These are phyloP conservation scores for Chauna torquata DNA, from an alignment of 2,113 vertebrate genomes.

Conservation along the genomic window DNA sequence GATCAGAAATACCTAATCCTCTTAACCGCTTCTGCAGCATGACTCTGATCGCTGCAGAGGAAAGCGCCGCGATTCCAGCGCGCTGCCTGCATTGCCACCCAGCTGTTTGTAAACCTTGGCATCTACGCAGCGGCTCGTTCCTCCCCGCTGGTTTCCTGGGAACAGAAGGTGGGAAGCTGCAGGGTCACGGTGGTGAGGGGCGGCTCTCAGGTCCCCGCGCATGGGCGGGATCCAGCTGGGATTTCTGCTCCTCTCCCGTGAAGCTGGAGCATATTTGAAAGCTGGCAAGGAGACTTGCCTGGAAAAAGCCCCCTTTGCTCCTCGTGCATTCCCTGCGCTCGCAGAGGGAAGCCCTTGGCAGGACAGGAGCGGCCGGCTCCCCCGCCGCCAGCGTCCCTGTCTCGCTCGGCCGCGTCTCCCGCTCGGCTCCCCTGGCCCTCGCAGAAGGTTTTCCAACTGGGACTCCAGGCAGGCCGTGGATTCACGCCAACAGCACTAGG, in stretches of 20 bases:
- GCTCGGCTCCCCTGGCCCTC: not conserved
- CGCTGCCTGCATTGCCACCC: not conserved
- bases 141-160: not conserved
- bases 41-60: not conserved
- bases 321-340: not conserved
- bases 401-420: not conserved
- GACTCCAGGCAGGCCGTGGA: not conserved
- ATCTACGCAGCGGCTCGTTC: not conserved
- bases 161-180: not conserved
- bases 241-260: not conserved
- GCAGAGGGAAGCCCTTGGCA: not conserved
- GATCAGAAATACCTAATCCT: slow-evolving; percentile 57
- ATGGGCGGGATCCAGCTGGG: not conserved
- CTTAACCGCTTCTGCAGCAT: slow-evolving; percentile 50
- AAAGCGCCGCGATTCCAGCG: not conserved
- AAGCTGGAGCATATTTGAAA: accelerated
- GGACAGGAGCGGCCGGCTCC: accelerated
- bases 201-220: not conserved
- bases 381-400: not conserved
- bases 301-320: not conserved
- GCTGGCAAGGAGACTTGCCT: not conserved
- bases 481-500: not conserved
- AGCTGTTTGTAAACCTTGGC: not conserved
- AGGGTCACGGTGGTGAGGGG: not conserved
- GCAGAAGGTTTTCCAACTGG: not conserved